Percentiles rank a stretch among this genome's conserved stretches.
Evolutionary conservation across 2,888 invertebrate genomes (phyloP).

Genomic region (Nephrotoma flavescens): DNA sequence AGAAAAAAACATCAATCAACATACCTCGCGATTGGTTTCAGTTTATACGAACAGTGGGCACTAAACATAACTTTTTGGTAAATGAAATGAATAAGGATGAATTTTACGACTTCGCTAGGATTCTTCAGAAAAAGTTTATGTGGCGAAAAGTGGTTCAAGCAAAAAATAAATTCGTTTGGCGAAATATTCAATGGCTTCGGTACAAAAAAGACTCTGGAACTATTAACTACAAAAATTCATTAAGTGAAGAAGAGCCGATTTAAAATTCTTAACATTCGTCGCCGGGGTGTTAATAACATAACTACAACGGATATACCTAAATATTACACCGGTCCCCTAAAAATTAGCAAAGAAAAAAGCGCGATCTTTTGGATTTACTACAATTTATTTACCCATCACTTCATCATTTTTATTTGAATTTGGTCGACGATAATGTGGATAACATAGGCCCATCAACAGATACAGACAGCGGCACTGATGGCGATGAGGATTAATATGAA

Average conservation of each 20-base stretch:
- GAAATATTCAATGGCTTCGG: neutral
- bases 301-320: neutral
- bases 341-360: neutral
- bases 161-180: neutral
- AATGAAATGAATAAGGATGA: neutral
- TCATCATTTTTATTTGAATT: neutral
- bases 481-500: neutral
- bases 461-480: neutral
- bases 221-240: neutral
- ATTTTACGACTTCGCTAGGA: neutral
- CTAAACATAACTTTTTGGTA: neutral
- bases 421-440: neutral
- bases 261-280: neutral
- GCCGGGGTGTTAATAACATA: neutral
- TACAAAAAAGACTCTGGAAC: neutral
- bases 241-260: neutral
- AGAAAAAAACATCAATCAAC: neutral
- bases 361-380: neutral
- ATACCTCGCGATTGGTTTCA: neutral
- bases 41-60: neutral
- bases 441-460: neutral
- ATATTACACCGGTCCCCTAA: neutral
- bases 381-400: neutral
- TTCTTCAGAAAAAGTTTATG: neutral
- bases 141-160: neutral